Conservation (phyloP, 2,888 invertebrate species). For the Cheilosia impressa region DNA sequence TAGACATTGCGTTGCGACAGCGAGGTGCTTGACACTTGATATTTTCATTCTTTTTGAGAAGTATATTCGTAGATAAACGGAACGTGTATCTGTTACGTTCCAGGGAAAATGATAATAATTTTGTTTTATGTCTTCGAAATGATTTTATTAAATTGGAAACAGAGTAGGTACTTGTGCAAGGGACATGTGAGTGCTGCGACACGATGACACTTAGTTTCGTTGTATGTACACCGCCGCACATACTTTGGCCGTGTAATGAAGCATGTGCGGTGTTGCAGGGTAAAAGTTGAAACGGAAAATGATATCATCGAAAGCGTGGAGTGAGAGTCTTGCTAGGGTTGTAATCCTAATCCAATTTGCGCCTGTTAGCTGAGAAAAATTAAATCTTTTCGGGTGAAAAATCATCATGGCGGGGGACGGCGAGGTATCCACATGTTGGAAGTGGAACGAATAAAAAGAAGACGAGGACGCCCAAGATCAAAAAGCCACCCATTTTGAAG, state of each 20-base stretch:
- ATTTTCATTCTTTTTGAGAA: constrained; percentile 61
- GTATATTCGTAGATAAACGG: constrained; percentile 12
- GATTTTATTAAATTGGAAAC: constrained; percentile 67
- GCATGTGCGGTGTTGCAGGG: not conserved
- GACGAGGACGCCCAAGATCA: constrained; percentile 39
- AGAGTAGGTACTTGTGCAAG: not conserved
- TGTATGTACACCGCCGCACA: not conserved
- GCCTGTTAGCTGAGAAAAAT: not conserved
- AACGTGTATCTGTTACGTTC: constrained; percentile 52
- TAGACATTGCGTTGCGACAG: constrained; percentile 39
- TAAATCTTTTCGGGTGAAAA: not conserved
- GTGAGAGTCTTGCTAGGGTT: not conserved
- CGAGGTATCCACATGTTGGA: not conserved
- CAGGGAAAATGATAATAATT: constrained; percentile 63
- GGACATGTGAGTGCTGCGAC: not conserved
- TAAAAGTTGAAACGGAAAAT: not conserved
- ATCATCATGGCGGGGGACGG: not conserved
- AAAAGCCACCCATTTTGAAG: constrained; percentile 37
- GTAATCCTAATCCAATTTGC: constrained; percentile 3
- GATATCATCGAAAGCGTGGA: not conserved
- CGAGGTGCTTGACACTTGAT: constrained; percentile 72
- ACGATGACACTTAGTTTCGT: not conserved
- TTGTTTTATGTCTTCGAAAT: constrained; percentile 55
- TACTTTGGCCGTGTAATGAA: not conserved
- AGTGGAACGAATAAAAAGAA: constrained; percentile 5